Conservation (phyloP, 30 jellyfish, hydroid and myxozoan species). For the Aurelia aurita region DNA sequence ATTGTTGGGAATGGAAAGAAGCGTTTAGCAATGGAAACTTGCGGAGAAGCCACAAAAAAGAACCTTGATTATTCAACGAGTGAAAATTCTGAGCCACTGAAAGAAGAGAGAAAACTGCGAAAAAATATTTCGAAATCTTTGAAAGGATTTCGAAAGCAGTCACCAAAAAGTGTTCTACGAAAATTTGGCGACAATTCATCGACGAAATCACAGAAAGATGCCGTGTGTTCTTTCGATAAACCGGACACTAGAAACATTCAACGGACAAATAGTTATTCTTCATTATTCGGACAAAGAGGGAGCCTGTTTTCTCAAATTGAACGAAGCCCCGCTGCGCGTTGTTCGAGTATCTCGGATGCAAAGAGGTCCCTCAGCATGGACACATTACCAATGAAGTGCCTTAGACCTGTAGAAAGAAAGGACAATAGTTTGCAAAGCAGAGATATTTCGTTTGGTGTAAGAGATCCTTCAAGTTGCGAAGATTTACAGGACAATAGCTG, state of each 20-base stretch:
- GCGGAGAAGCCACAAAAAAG: neutral
- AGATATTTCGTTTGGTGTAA: no score
- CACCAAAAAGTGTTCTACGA: neutral
- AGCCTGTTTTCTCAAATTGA: slow-evolving; percentile 51
- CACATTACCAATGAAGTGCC: neutral
- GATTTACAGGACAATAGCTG: no score
- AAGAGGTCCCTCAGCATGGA: neutral
- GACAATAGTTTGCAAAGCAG: no score
- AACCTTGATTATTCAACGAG: neutral
- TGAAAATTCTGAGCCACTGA: slow-evolving; percentile 1
- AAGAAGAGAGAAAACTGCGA: neutral
- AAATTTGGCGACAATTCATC: neutral
- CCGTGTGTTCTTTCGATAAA: neutral
- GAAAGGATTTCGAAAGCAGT: neutral
- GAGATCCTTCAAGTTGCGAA: no score
- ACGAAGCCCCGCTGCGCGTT: neutral
- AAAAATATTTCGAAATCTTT: neutral
- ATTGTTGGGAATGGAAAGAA: slow-evolving; percentile 10
- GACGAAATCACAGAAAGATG: neutral
- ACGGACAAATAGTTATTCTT: slow-evolving; percentile 65
- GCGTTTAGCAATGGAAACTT: neutral
- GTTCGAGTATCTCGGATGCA: neutral
- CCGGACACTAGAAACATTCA: neutral
- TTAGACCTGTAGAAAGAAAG: no score
- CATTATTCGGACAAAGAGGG: slow-evolving; percentile 71